Evolutionary conservation across 2,113 vertebrate species (phyloP), one percentile per base, ranked within the genome.

Genomic region (Callionymus lyra): DNA sequence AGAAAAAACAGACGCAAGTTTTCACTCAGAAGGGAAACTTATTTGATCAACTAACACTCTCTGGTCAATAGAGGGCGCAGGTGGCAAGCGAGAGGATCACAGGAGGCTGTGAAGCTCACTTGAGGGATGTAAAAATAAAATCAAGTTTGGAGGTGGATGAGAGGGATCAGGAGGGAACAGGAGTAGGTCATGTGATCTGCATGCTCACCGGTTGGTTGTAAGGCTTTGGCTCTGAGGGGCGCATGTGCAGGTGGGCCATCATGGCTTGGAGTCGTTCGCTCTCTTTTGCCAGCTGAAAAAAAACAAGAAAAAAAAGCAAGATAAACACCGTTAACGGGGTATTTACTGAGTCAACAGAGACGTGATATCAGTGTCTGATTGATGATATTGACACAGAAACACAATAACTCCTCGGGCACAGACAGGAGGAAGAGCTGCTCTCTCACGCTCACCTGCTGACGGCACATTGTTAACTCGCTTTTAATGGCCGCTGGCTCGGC

Each of bases 221-320:
- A 79, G 91, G 89, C 84, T 98, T 99, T 79, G 95, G 95, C 87
- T 99, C 95, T 2, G 94, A 94, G 38, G 95, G 94, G 68, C 95
- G 88, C 95, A 99, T 99, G 82, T 99, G 95, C 62, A 99, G 88
- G 63, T 99, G 95, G 53, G 95, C 88, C 95, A 99, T 99, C 95
- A 99, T 98, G 12, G 95, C 94, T 69, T 98, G 94, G 43, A 99
- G 88, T 61, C 95, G 88, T 79, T 99, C 95, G 0, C 93, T 97
- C 83, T 99, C 94, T 81, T 98, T 98, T 6, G 93, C 86, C 68
- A 99, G 86, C 95, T 99, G 85, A 9, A 38, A 60, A 45, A 66
- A n/a, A 39, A 64, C 12, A 70, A 18, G 44, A 50, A n/a, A n/a
- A n/a, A n/a, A n/a, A n/a, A n/a, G 6, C 14, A 13, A 16, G 18